These are phyloP conservation scores for Hippocampus comes DNA, from an alignment of 2,113 vertebrate genomes.

Conservation along the genomic window DNA sequence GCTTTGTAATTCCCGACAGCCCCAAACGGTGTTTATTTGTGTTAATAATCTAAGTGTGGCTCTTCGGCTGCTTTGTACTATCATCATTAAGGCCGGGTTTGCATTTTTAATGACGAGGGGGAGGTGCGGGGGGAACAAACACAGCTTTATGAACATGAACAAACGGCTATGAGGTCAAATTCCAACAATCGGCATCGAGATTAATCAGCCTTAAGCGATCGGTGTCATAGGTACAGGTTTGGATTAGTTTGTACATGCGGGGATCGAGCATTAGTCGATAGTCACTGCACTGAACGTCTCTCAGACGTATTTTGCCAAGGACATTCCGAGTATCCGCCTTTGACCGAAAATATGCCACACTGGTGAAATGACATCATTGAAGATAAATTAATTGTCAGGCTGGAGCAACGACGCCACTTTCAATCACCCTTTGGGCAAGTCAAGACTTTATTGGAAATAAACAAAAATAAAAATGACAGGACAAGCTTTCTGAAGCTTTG, in stretches of 20 bases:
- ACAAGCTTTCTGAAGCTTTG: conserved; percentile 16
- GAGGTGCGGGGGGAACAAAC: conserved; percentile 31
- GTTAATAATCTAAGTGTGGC: conserved; percentile 62
- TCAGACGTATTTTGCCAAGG: not conserved
- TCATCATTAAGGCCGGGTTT: conserved; percentile 55
- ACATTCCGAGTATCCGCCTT: not conserved
- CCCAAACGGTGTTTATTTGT: conserved; percentile 46
- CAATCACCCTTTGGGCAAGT: conserved; percentile 29
- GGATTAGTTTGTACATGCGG: conserved; percentile 33
- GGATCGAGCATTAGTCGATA: conserved; percentile 26
- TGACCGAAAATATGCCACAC: conserved; percentile 11
- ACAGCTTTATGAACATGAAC: conserved; percentile 52
- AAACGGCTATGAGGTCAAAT: conserved; percentile 25
- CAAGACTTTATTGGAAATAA: not conserved
- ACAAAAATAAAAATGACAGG: not conserved
- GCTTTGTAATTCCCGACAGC: conserved; percentile 24
- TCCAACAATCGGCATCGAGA: conserved; percentile 37
- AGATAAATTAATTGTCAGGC: conserved; percentile 20
- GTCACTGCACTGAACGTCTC: conserved; percentile 9
- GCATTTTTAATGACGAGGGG: conserved; percentile 61
- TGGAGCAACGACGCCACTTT: conserved; percentile 17
- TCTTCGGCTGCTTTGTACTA: conserved; percentile 40
- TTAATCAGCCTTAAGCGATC: conserved; percentile 43
- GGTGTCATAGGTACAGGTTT: conserved; percentile 21
- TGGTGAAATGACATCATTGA: conserved; percentile 14